Evolutionary conservation across 2,113 vertebrate genomes (phyloP), one percentile per base, ranked within the genome.

Genomic region (Mesitornis unicolor): DNA sequence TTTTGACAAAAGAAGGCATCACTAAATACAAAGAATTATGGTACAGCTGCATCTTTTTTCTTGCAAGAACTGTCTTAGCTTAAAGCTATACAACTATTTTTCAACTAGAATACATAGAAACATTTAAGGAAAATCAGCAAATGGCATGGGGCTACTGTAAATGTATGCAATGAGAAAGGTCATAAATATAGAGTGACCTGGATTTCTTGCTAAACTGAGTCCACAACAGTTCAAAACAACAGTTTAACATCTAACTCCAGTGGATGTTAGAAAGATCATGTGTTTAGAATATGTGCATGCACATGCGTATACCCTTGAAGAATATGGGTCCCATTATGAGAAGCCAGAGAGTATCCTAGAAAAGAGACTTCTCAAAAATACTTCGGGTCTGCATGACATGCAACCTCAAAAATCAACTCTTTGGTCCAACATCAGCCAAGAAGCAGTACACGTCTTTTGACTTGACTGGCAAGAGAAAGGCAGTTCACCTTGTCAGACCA

Each of bases 201-300:
- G 6, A 61, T 17, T 77, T 76, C 35, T 73, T 36, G 38, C 17
- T 71, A 51, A 89, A 65, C 29, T 60, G 36, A 80, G 81, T 56
- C 33, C 43, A 63, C 24, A 78, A 26, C 18, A 9, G 12, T 29
- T 14, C 24, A 75, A 69, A 93, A 15, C 15, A 63, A 54, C 33
- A 51, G 11, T 28, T n/a, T 53, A 50, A 31, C 20, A 71, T 42
- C 16, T 11, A 74, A 53, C 24, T 69, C 3, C 1, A 14, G 24
- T 11, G 11, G 20, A 40, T 28, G 18, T 69, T 31, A 43, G 22
- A 13, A 50, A 74, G 48, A 5, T 42, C 36, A 11, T 2, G 4
- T 16, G 13, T 60, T 68, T n/a, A 64, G 33, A 79, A 19, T 7
- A 40, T 10, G 3, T 19, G 15, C 11, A 20, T 0, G 0, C 24